Base-by-base conservation (phyloP, 2,113 vertebrate species). In the Acanthochromis polyacanthus region DNA sequence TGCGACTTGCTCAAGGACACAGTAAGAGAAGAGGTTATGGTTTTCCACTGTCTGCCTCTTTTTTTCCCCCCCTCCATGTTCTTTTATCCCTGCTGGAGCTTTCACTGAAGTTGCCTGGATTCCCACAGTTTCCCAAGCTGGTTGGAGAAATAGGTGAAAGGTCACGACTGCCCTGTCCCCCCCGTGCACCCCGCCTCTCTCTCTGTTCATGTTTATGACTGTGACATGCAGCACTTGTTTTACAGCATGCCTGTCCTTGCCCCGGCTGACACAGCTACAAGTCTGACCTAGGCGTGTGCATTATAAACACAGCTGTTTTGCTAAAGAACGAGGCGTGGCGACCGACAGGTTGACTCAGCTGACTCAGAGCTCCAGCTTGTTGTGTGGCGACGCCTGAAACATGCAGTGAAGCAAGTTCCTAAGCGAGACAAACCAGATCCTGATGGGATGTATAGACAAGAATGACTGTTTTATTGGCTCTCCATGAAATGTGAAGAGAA, bases 91-190 rank as follows among this genome's bases (percentile, higher is more conserved):
- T 20, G 48, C n/a, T 32, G 52, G 40, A 72, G 52, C 50, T 79
- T 82, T 75, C 32, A 22, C 46, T 28, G 68, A 73, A 57, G 43
- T 40, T 48, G 46, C 22, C 45, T 30, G 53, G 46, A 82, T 84
- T 91, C 82, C 82, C 80, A 71, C 71, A 86, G 72, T 66, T 86
- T 85, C 56, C 53, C 46, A 52, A 68, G 79, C 66, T 57, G 67
- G 38, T 76, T 81, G 65, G 48, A 64, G 55, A 93, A 92, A 67
- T 87, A 52, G 85, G 93, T 72, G 74, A 93, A 89, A 90, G 91
- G 83, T 93, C 71, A 92, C 23, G 25, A 56, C 40, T 19, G 6
- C 38, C 63, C 57, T 17, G 65, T 22, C 57, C 7, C 53, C 72
- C 64, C 8, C 20, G 28, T 23, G 12, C 48, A n/a, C 6, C 45